Conservation (phyloP, 2,888 invertebrate genomes). For the Ennomos fuscantarius region DNA sequence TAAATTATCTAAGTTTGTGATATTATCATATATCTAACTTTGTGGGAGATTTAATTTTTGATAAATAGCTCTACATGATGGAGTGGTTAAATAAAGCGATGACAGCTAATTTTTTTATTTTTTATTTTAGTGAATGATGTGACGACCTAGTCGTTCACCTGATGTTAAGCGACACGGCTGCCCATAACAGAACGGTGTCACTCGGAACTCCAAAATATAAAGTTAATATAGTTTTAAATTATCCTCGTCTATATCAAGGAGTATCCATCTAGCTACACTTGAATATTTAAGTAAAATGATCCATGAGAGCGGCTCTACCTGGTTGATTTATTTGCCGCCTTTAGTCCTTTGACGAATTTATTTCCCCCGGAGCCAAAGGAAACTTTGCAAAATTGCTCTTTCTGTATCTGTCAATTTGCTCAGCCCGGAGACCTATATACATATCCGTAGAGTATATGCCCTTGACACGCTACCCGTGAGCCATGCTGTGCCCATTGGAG, state of each 20-base stretch:
- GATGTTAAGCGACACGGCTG: no score
- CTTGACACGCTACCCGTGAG: slow-evolving; percentile 2
- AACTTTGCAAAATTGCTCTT: slow-evolving; percentile 35
- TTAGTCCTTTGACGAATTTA: slow-evolving; percentile 37
- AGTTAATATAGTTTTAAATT: no score
- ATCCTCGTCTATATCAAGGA: slow-evolving; percentile 1
- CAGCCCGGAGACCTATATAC: background rate
- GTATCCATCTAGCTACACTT: slow-evolving; percentile 5
- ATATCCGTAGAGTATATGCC: background rate
- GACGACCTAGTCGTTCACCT: no score
- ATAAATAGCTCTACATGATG: no score
- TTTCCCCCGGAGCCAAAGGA: slow-evolving; percentile 25
- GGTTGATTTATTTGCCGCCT: slow-evolving; percentile 37
- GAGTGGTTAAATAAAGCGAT: slow-evolving; percentile 27
- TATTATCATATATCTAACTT: slow-evolving; percentile 1
- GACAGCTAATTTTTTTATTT: no score
- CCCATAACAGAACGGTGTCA: no score
- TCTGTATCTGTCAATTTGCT: slow-evolving; percentile 24
- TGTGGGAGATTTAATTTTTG: no score
- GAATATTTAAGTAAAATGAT: slow-evolving; percentile 29
- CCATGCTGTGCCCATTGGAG: background rate
- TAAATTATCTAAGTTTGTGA: background rate
- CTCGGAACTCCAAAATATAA: no score
- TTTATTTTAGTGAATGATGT: no score
- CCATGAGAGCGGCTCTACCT: slow-evolving; percentile 25